Conservation (phyloP, 2,113 vertebrate genomes). For the Rhinichthys klamathensis region DNA sequence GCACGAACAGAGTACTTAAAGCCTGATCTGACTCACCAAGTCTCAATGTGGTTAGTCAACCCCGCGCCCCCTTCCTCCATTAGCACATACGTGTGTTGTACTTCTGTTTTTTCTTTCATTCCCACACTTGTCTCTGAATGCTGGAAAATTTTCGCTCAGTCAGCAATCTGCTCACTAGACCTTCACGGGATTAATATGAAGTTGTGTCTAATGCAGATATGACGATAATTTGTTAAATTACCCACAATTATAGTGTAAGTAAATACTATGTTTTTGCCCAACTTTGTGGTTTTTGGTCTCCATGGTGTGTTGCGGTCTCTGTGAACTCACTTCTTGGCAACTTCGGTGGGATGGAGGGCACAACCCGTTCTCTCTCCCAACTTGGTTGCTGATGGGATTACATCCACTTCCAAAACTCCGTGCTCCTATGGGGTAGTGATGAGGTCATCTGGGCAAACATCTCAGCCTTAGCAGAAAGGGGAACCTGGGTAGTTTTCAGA, state of each 20-base stretch:
- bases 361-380: slow-evolving; percentile 38
- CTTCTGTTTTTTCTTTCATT: slow-evolving; percentile 51
- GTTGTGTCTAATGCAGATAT: slow-evolving; percentile 32
- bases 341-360: slow-evolving; percentile 34
- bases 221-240: slow-evolving; percentile 43
- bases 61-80: slow-evolving; percentile 44
- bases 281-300: slow-evolving; percentile 43
- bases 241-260: slow-evolving; percentile 19
- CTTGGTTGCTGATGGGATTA: slow-evolving; percentile 27
- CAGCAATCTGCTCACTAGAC: slow-evolving; percentile 29
- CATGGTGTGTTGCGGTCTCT: slow-evolving; percentile 41
- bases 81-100: slow-evolving; percentile 56
- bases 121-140: slow-evolving; percentile 3
- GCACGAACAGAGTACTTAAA: slow-evolving; percentile 54
- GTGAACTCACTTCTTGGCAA: slow-evolving; percentile 50
- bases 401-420: slow-evolving; percentile 17
- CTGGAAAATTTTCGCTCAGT: slow-evolving; percentile 7
- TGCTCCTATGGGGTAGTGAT: slow-evolving; percentile 20
- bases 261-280: slow-evolving; percentile 8
- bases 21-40: slow-evolving; percentile 53
- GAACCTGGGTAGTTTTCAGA: neutral
- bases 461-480: slow-evolving; percentile 41
- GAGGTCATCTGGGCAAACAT: slow-evolving; percentile 39
- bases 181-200: neutral
- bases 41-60: slow-evolving; percentile 55